These are phyloP conservation scores for Poeciliopsis gracilis DNA, from an alignment of 2,797 vertebrate species.

Conservation along the genomic window DNA sequence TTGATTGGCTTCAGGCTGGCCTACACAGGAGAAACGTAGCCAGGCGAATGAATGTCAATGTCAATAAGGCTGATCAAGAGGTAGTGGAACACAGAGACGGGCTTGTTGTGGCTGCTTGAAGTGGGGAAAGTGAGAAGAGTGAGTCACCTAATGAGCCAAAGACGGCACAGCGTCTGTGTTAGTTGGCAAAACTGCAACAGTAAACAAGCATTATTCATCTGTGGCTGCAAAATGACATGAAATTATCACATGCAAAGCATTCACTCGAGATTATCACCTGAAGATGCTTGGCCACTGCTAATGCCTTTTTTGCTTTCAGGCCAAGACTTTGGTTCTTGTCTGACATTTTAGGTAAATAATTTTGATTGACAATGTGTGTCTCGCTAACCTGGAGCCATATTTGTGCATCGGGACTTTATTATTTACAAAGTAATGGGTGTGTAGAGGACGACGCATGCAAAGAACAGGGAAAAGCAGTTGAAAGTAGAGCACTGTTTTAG, in stretches of 20 bases:
- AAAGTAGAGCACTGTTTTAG: neutral
- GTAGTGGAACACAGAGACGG: conserved; percentile 10
- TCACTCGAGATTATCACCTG: neutral
- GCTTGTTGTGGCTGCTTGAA: conserved; percentile 3
- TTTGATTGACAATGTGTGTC: neutral
- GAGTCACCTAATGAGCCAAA: conserved; percentile 7
- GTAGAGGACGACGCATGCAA: neutral
- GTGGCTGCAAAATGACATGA: neutral
- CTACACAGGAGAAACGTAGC: conserved; percentile 15
- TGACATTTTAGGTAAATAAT: neutral
- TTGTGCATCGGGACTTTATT: neutral
- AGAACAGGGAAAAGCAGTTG: neutral
- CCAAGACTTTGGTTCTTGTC: neutral
- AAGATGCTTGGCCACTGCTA: neutral
- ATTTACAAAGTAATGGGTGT: neutral
- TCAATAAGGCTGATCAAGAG: conserved; percentile 15
- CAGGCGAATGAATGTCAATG: conserved; percentile 17
- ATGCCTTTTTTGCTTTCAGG: neutral
- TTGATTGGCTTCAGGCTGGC: conserved; percentile 15
- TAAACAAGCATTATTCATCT: conserved; percentile 6
- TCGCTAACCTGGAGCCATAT: neutral
- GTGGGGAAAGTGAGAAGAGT: neutral
- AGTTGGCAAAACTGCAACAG: conserved; percentile 8
- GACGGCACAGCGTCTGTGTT: neutral
- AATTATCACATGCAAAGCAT: neutral